Percentiles rank a stretch among this genome's conserved stretches.
These are phyloP conservation scores for Nipponacmea schrenckii DNA, from an alignment of 2,888 invertebrate genomes.

Conservation along the genomic window DNA sequence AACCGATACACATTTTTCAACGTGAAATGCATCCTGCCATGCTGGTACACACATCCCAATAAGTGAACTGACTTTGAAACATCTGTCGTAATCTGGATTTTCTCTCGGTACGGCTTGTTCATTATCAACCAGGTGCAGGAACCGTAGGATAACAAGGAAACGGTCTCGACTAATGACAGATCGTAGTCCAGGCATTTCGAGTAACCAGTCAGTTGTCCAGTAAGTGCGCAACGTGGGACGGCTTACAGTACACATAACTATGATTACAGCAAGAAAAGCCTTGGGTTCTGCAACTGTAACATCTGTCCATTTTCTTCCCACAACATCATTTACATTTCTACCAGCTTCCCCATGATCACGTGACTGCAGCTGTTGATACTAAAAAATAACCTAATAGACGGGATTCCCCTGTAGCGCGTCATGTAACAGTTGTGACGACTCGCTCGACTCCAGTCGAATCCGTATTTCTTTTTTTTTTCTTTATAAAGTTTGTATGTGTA, in stretches of 20 bases:
- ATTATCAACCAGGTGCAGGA: neutral
- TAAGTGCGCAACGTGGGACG: neutral
- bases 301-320: neutral
- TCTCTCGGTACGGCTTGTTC: neutral
- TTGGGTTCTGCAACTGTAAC: neutral
- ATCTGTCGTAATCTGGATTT: neutral
- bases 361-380: too few relatives aligned
- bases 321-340: too few relatives aligned
- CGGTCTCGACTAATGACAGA: neutral
- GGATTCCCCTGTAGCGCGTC: too few relatives aligned
- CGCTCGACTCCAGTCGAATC: too few relatives aligned
- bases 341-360: too few relatives aligned
- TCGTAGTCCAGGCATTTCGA: neutral
- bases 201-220: neutral
- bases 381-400: too few relatives aligned
- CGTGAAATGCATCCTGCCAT: too few relatives aligned
- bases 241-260: neutral
- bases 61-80: neutral
- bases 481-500: too few relatives aligned
- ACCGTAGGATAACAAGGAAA: neutral
- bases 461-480: too few relatives aligned
- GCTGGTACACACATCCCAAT: neutral
- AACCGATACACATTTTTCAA: constrained; percentile 1
- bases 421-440: too few relatives aligned
- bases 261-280: neutral